phyloP scores from a whole-genome alignment of 2,113 vertebrate species.

The Beaufortia kweichowensis region DNA sequence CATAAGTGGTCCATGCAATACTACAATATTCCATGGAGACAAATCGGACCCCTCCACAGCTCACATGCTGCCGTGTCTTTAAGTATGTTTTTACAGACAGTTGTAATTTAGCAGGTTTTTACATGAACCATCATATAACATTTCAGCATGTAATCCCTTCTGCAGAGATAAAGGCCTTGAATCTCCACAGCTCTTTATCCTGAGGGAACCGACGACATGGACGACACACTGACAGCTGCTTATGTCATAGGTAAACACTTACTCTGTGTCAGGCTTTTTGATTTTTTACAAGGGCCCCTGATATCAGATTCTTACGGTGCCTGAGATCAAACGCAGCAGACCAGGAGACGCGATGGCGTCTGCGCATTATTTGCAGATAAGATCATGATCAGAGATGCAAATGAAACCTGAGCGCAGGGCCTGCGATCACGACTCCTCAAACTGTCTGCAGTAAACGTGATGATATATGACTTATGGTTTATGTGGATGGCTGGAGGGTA shows the following conservation, averaged over 20 bases:
- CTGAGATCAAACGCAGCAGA: slow-evolving; percentile 45
- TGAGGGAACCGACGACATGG: slow-evolving; percentile 13
- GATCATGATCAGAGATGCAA: slow-evolving; percentile 61
- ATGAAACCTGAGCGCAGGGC: slow-evolving; percentile 52
- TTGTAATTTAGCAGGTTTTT: no score
- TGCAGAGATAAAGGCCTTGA: slow-evolving; percentile 53
- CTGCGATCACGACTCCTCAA: slow-evolving; percentile 12
- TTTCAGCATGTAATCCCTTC: slow-evolving; percentile 15
- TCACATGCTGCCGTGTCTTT: no score
- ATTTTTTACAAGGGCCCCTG: slow-evolving; percentile 45
- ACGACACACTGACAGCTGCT: slow-evolving; percentile 54
- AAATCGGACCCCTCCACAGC: no score
- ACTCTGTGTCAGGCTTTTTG: slow-evolving; percentile 35
- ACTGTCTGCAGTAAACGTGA: slow-evolving; percentile 32
- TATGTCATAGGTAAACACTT: slow-evolving; percentile 52
- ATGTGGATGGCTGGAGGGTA: slow-evolving; percentile 20
- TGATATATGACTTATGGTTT: slow-evolving; percentile 31
- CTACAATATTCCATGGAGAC: no score
- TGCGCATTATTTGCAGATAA: slow-evolving; percentile 56
- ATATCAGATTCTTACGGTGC: slow-evolving; percentile 55
- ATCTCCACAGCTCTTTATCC: slow-evolving; percentile 37
- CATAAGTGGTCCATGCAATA: no score
- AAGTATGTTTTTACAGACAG: no score
- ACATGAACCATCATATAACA: not conserved
- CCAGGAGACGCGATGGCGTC: slow-evolving; percentile 47